Conservation (phyloP, 2,888 invertebrate genomes). For the Junonia oenone region DNA sequence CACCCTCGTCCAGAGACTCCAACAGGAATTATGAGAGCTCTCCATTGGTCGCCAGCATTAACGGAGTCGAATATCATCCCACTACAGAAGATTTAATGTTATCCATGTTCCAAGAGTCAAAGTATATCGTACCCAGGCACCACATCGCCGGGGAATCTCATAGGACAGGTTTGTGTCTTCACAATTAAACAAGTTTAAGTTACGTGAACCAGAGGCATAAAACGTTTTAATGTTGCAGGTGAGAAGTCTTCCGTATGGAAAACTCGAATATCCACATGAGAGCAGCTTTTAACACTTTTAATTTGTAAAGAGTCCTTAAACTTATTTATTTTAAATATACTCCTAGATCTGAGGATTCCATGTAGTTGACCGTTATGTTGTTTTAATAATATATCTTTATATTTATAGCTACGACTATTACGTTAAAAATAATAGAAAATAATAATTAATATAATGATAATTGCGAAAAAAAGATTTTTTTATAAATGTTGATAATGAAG, state of each 20-base stretch:
- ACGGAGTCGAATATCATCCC: slow-evolving; percentile 69
- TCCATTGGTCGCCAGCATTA: slow-evolving; percentile 69
- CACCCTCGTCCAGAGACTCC: slow-evolving; percentile 42
- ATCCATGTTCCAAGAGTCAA: slow-evolving; percentile 71
- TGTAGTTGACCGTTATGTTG: slow-evolving; percentile 41
- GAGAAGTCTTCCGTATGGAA: slow-evolving; percentile 72
- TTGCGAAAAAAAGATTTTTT: neutral
- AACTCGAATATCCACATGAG: slow-evolving; percentile 77
- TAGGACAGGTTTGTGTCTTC: slow-evolving; percentile 51
- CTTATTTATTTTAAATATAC: slow-evolving; percentile 48
- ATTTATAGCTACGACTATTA: slow-evolving; percentile 8
- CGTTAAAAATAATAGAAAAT: neutral
- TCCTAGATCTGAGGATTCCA: slow-evolving; percentile 60
- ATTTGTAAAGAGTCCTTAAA: slow-evolving; percentile 39
- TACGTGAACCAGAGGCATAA: neutral
- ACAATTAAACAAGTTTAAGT: neutral
- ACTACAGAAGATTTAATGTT: slow-evolving; percentile 71
- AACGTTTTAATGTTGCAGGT: slow-evolving; percentile 46
- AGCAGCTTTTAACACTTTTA: slow-evolving; percentile 38
- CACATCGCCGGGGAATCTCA: slow-evolving; percentile 64
- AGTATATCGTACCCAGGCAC: slow-evolving; percentile 65
- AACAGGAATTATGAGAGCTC: slow-evolving; percentile 64
- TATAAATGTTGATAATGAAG: neutral
- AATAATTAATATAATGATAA: neutral
- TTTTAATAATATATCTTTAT: slow-evolving; percentile 10